Evolutionary conservation across 2,888 invertebrate species (phyloP), one percentile per base, ranked within the genome.

Genomic region (Myopa testacea): DNA sequence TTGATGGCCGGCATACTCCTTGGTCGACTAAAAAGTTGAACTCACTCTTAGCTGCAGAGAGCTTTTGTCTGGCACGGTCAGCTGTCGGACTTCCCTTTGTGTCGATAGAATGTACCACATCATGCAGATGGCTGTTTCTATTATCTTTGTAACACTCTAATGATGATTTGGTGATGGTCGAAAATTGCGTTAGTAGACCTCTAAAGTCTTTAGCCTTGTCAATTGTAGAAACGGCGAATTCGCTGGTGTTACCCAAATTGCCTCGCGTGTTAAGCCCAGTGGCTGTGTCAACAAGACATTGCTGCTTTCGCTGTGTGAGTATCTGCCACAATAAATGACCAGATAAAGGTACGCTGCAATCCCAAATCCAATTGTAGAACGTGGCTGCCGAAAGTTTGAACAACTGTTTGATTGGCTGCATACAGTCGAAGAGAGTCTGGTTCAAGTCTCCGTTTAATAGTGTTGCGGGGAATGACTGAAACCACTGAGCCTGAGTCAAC

Each of bases 401-500:
- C n/a, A n/a, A 26, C 26, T 26, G 1, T 26, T 26, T 26, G 26
- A 26, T 26, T 1, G 26, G 26, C 26, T 26, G 26, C 26, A 26
- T 26, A 26, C 26, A 26, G 26, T 26, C 2, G 26, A 26, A 26
- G 26, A 26, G 26, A 26, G 26, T 26, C 26, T 26, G 26, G 26
- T 26, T 26, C 26, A 26, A 1, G 26, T 26, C 26, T 26, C 26
- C 26, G 26, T 26, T 26, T 26, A 26, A 26, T 26, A 26, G 26
- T 26, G 26, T 26, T 26, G 26, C 26, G 26, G 81, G 80, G 81
- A 52, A 82, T 38, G 1, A 79, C 75, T 55, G 81, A 81, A 37
- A 81, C 79, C 19, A 78, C 75, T 16, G 82, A 82, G 16, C 80
- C 81, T 19, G 82, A 81, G 73, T 82, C 82, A 73, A 81, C 72